Percentiles rank a stretch among this genome's conserved stretches.
These are phyloP conservation scores for Leuctra nigra DNA, from an alignment of 2,888 invertebrate genomes.

Conservation along the genomic window DNA sequence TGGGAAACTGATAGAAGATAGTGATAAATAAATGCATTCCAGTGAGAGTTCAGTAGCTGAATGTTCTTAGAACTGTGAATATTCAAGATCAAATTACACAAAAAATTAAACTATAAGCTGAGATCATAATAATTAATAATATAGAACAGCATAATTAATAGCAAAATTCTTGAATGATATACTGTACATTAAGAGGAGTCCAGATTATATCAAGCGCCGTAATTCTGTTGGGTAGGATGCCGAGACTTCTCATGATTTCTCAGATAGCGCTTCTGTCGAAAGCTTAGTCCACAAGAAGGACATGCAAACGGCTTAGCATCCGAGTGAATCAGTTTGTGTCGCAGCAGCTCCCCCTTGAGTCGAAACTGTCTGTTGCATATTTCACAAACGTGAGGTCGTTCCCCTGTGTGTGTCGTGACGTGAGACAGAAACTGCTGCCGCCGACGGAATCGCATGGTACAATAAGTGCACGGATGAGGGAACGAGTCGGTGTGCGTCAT, in stretches of 20 bases:
- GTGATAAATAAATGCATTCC: too few relatives aligned
- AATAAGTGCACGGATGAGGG: constrained; percentile 52
- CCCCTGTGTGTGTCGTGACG: constrained; percentile 49
- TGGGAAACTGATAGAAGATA: too few relatives aligned
- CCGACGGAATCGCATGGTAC: constrained; percentile 50
- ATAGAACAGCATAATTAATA: too few relatives aligned
- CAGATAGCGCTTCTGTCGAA: constrained; percentile 48
- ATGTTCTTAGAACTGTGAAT: too few relatives aligned
- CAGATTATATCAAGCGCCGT: too few relatives aligned
- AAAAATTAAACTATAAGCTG: too few relatives aligned
- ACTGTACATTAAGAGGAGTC: too few relatives aligned
- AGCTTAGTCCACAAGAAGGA: constrained; percentile 31
- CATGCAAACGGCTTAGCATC: constrained; percentile 37
- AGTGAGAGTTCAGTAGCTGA: too few relatives aligned
- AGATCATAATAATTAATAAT: too few relatives aligned
- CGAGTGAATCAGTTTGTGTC: constrained; percentile 46
- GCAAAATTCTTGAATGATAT: too few relatives aligned
- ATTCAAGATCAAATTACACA: too few relatives aligned
- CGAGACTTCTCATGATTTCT: constrained; percentile 42
- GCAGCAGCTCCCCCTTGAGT: constrained; percentile 24
- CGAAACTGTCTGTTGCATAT: constrained; percentile 40
- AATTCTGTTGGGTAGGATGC: too few relatives aligned
- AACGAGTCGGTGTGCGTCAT: constrained; percentile 51
- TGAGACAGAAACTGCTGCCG: constrained; percentile 49
- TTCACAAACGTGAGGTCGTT: constrained; percentile 46